These are phyloP conservation scores for Rhynchopsitta pachyrhyncha DNA, from an alignment of 2,113 vertebrate species.

Conservation along the genomic window DNA sequence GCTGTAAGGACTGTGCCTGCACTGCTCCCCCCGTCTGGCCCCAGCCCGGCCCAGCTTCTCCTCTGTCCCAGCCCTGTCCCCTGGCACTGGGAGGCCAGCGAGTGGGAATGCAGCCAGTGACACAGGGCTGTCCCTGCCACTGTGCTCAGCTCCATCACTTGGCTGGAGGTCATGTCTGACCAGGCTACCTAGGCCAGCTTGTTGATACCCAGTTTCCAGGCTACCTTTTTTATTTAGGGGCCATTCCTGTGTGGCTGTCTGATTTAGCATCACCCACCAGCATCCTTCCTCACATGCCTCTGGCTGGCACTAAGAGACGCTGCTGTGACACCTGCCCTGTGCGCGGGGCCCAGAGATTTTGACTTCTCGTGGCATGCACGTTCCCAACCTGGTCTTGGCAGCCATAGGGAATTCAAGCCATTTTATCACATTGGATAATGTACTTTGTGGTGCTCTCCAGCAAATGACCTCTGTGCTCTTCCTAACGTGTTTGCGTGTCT, in stretches of 20 bases:
- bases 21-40: accelerated
- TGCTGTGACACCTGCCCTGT: accelerated
- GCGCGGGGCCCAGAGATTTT: accelerated
- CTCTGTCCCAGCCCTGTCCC: not conserved
- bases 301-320: accelerated
- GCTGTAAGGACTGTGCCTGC: not conserved
- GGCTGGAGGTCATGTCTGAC: not conserved
- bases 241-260: accelerated
- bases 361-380: accelerated
- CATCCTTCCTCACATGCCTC: not conserved
- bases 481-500: not conserved
- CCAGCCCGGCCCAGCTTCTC: not conserved
- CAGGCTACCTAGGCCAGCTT: not conserved
- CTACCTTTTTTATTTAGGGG: not conserved
- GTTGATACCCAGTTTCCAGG: not conserved
- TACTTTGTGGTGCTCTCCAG: not conserved
- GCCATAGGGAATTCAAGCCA: accelerated
- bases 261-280: not conserved
- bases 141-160: accelerated
- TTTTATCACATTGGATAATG: accelerated
- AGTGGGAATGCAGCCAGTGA: accelerated
- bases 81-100: not conserved
- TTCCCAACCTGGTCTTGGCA: not conserved
- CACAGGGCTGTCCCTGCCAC: not conserved
- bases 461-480: not conserved